Conservation (phyloP, 2,888 invertebrate species). For the Drosophila ustulata region DNA sequence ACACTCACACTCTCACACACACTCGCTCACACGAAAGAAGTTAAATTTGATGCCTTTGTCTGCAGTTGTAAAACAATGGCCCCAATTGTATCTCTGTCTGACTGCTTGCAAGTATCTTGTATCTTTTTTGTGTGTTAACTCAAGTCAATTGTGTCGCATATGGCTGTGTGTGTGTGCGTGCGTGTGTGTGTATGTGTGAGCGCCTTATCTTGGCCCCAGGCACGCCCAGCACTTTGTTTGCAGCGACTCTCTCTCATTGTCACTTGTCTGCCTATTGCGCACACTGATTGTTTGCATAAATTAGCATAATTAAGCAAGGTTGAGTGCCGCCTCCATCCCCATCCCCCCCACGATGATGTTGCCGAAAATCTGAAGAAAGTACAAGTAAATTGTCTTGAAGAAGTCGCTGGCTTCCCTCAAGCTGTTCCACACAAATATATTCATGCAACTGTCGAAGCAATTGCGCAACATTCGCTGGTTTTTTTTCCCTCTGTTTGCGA, state of each 20-base stretch:
- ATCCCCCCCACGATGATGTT: not conserved
- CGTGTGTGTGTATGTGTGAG: constrained; percentile 33
- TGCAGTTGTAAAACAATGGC: constrained; percentile 72
- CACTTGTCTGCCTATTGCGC: constrained; percentile 77
- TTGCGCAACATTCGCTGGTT: constrained; percentile 53
- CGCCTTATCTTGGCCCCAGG: constrained; percentile 58
- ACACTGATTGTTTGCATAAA: constrained; percentile 79
- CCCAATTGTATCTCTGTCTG: constrained; percentile 60
- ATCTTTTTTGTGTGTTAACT: constrained; percentile 68
- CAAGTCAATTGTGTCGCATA: constrained; percentile 75
- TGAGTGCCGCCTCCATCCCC: constrained; percentile 22
- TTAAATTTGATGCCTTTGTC: constrained; percentile 77
- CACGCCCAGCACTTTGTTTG: constrained; percentile 51
- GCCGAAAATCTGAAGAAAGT: constrained; percentile 23
- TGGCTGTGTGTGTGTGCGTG: constrained; percentile 33
- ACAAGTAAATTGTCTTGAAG: constrained; percentile 44
- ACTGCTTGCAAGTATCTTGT: constrained; percentile 59
- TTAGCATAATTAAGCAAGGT: constrained; percentile 76
- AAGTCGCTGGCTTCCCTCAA: constrained; percentile 3
- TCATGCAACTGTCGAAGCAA: constrained; percentile 48
- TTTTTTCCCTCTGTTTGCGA: constrained; percentile 19
- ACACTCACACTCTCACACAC: constrained; percentile 12
- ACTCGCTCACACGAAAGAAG: constrained; percentile 45
- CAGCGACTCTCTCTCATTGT: constrained; percentile 47
- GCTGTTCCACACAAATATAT: constrained; percentile 25